Base-by-base conservation (phyloP, 2,888 invertebrate genomes). In the Amblyteles armatorius region DNA sequence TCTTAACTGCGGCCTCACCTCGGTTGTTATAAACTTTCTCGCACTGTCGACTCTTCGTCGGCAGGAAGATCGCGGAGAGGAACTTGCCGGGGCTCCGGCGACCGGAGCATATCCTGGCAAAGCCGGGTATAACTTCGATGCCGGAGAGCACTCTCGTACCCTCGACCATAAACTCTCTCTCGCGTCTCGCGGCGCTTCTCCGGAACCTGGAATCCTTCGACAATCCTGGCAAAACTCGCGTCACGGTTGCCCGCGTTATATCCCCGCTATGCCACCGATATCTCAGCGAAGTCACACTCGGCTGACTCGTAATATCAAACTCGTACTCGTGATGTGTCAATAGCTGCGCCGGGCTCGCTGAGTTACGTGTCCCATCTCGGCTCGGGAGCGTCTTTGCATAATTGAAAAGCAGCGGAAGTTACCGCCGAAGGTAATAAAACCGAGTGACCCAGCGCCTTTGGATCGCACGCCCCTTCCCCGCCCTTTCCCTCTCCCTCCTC, bases 31-130 rank as follows among this genome's bases (percentile, higher is more conserved):
- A 79, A 84, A 79, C 79, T 80, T 80, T 69, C 52, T 19, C 63
- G 72, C 74, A 72, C 44, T 65, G 74, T 81, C 77, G 77, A 81
- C 65, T 69, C 73, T 82, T 84, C 69, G 69, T 55, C 65, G 48
- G 55, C 68, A 13, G n/a, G 11, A 19, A 65, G 69, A 79, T 68
- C 73, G 33, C 48, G 29, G 65, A 63, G 69, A 68, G 71, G 55
- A 77, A 80, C 67, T 78, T 40, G 73, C 72, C 33, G 44, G 65
- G 44, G 65, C 73, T 44, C 48, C 65, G 19, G 57, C 50, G 57
- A 48, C 72, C 52, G 36, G 57, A 55, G 48, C 71, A 77, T 84
- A 76, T 71, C 67, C 33, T 29, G 50, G 22, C 72, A 40, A 57
- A 83, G 68, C 72, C 67, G 65, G 19, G 48, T 26, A 78, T 63